Evolutionary conservation across 2,888 invertebrate genomes (phyloP).

Genomic region (Tineola bisselliella): DNA sequence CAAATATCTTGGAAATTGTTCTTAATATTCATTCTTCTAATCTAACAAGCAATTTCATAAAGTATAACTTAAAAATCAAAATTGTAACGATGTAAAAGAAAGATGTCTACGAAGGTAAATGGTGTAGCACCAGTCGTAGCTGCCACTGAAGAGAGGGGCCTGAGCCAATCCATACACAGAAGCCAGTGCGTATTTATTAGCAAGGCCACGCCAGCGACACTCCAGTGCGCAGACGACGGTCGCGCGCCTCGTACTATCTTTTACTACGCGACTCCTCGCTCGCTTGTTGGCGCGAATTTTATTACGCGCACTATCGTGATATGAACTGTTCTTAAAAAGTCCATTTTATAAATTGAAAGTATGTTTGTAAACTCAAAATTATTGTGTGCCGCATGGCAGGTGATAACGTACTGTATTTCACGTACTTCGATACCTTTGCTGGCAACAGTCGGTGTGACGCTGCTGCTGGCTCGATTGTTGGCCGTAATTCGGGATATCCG

Average conservation of each 20-base stretch:
- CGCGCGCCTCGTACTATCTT: conserved; percentile 51
- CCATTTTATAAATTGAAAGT: conserved; percentile 19
- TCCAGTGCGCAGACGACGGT: conserved; percentile 61
- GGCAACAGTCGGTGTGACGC: conserved; percentile 53
- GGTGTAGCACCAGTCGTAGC: not conserved
- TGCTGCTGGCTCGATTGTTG: conserved; percentile 57
- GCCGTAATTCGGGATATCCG: conserved; percentile 48
- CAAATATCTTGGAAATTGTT: too few species aligned
- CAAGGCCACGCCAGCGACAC: conserved; percentile 62
- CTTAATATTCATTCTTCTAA: too few species aligned
- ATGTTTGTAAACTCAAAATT: conserved; percentile 58
- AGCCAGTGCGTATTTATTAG: conserved; percentile 60
- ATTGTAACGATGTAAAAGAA: not conserved
- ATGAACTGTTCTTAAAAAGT: conserved; percentile 5
- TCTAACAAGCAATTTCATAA: too few species aligned
- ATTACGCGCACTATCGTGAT: conserved; percentile 12
- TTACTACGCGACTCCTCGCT: conserved; percentile 29
- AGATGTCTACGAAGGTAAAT: not conserved
- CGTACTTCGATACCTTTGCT: conserved; percentile 52
- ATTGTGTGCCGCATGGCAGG: conserved; percentile 62
- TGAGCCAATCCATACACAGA: conserved; percentile 41
- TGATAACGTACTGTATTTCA: conserved; percentile 51
- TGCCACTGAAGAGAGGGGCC: conserved; percentile 21
- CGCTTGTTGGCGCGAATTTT: conserved; percentile 21
- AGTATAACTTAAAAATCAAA: not conserved